phyloP scores from a whole-genome alignment of 1,140 invertebrate genomes.

The Drosophila santomea region DNA sequence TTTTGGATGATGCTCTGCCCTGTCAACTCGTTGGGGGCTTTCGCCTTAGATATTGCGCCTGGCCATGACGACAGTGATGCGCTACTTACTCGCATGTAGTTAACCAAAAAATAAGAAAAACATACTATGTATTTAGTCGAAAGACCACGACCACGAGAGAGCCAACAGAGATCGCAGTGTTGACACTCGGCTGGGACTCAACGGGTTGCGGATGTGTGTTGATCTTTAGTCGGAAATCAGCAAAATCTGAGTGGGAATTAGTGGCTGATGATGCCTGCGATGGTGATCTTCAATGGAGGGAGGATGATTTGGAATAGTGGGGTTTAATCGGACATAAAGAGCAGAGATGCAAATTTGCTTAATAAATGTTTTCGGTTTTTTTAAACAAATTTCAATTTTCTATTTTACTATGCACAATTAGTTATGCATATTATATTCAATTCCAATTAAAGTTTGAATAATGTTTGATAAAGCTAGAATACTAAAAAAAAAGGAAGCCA shows the following conservation, averaged over 20 bases:
- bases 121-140: background rate
- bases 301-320: background rate
- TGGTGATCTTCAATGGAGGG: slow-evolving; percentile 9
- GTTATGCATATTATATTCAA: too few species aligned
- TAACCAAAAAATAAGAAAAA: slow-evolving; percentile 31
- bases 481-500: too few species aligned
- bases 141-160: background rate
- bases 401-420: too few species aligned
- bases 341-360: background rate
- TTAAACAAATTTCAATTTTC: background rate
- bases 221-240: slow-evolving; percentile 70
- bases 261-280: slow-evolving; percentile 5
- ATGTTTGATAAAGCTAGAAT: too few species aligned
- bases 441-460: too few species aligned
- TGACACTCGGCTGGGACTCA: slow-evolving; percentile 57
- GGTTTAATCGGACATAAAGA: slow-evolving; percentile 32
- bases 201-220: slow-evolving; percentile 60
- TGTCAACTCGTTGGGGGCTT: slow-evolving; percentile 64
- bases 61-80: slow-evolving; percentile 72
- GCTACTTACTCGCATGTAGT: slow-evolving; percentile 68
- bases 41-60: slow-evolving; percentile 53
- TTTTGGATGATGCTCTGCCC: slow-evolving; percentile 42
- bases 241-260: slow-evolving; percentile 28
- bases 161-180: slow-evolving; percentile 27
- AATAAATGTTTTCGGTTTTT: background rate